Evolutionary conservation across 2,888 invertebrate genomes (phyloP), one percentile per base, ranked within the genome.

Genomic region (Drosophila meridionalis): DNA sequence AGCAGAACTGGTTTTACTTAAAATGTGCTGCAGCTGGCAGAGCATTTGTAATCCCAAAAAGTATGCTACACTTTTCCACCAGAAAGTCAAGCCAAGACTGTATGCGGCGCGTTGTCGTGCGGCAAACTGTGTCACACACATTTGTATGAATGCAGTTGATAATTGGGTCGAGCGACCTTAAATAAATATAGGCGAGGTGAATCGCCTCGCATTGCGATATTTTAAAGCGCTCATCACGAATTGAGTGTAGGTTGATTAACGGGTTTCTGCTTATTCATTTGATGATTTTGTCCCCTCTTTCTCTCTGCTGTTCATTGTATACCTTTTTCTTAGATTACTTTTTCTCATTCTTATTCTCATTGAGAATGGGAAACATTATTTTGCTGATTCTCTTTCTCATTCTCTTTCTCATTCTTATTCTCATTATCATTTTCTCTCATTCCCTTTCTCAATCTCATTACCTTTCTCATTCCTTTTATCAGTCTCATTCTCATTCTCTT

Each of bases 11-110:
- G 36, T 12, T 26, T 53, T 26, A 26, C 11, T 4, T 53, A 1
- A 32, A 34, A 5, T 50, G 9, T 32, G 32, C 32, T 50, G 50
- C 47, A 48, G 47, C 8, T 32, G 50, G 50, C 50, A 9, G 4
- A 52, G 32, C 50, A 52, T 34, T 52, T 34, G 11, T 26, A 36
- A 52, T 36, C 30, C 56, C 28, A 40, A 32, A 11, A 56, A 42
- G 56, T 56, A 32, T 56, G 56, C 56, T 56, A 45, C 11, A 14
- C 26, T 58, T 45, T 34, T 26, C 2, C 8, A 3, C 5, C 28
- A 11, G 7, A 12, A 30, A 56, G 53, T 28, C 53, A 55, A 55
- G 53, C 38, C 26, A 28, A 55, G 14, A 12, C 38, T 28, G 36
- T 55, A 7, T 53, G 26, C 12, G 34, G 34, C 9, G n/a, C 12